Base-by-base conservation (phyloP, 2,113 vertebrate genomes). In the Lathamus discolor region DNA sequence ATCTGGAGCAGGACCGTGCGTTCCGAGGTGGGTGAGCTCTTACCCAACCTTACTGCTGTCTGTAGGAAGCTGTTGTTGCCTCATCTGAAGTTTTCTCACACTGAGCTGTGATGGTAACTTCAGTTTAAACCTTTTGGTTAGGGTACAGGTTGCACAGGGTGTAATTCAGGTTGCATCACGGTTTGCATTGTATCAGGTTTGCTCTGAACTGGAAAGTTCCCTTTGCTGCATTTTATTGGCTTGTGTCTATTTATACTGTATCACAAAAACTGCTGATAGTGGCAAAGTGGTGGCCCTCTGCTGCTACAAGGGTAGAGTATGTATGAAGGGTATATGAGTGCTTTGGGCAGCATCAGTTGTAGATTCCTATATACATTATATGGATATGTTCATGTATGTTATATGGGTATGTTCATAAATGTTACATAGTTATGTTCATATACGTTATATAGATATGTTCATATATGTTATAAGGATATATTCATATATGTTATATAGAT, bases 101-200 rank as follows among this genome's bases (percentile, higher is more conserved):
- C 18, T 33, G 46, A 70, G 27, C n/a, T 81, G 5, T 4, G 16
- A 11, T 1, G 17, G 24, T 22, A 24, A 52, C 63, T 69, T 77
- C 14, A 57, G 8, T 39, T 55, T 3, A 33, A 54, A 61, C 35
- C 0, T 22, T 62, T 9, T 8, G 57, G 17, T 27, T 57, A 25
- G 22, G 39, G 31, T 41, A 6, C 28, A 4, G 22, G 13, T 35
- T 57, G 44, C 29, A 10, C 24, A 66, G 33, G 2, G 0, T 0
- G 8, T 11, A 2, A n/a, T 62, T 79, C 8, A 9, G 7, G 49
- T 28, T 35, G 22, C 0, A 0, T 28, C 12, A 2, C 4, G 14
- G 28, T 55, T 61, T 88, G 51, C 7, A 2, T 49, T 63, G 51
- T 48, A 27, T 44, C 22, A 24, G 22, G n/a, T 31, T 25, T 35